Evolutionary conservation across 2,888 invertebrate species (phyloP).

Genomic region (Aphodius sticticus): DNA sequence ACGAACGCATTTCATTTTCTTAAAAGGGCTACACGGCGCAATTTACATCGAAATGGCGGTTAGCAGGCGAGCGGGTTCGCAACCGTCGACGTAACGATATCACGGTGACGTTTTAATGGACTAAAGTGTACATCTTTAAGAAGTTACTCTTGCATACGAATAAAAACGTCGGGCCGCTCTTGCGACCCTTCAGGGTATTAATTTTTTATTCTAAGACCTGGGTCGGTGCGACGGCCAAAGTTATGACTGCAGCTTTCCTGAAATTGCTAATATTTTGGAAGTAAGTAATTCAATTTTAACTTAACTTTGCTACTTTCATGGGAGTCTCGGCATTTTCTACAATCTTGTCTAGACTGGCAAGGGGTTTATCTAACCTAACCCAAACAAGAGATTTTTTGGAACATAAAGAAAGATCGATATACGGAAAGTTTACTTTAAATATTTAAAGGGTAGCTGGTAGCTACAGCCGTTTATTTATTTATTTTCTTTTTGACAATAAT

Average conservation of each 20-base stretch:
- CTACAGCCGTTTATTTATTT: too few relatives aligned
- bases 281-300: not conserved
- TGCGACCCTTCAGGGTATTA: not conserved
- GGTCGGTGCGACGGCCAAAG: conserved; percentile 4
- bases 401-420: too few relatives aligned
- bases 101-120: conserved; percentile 4
- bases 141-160: conserved; percentile 4
- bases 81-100: not conserved
- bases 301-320: not conserved
- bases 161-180: not conserved
- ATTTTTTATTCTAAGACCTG: not conserved
- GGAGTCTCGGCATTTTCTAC: not conserved
- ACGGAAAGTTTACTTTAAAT: too few relatives aligned
- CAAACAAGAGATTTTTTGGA: not conserved
- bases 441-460: too few relatives aligned
- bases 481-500: too few relatives aligned
- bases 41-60: conserved; percentile 4
- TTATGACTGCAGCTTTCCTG: not conserved
- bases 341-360: not conserved
- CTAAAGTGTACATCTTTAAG: not conserved
- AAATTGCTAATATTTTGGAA: not conserved
- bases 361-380: too few relatives aligned
- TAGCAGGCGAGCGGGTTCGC: not conserved
- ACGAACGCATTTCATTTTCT: not conserved
- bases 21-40: not conserved